phyloP scores from a whole-genome alignment of 2,797 vertebrate species.

The Spea hammondii region DNA sequence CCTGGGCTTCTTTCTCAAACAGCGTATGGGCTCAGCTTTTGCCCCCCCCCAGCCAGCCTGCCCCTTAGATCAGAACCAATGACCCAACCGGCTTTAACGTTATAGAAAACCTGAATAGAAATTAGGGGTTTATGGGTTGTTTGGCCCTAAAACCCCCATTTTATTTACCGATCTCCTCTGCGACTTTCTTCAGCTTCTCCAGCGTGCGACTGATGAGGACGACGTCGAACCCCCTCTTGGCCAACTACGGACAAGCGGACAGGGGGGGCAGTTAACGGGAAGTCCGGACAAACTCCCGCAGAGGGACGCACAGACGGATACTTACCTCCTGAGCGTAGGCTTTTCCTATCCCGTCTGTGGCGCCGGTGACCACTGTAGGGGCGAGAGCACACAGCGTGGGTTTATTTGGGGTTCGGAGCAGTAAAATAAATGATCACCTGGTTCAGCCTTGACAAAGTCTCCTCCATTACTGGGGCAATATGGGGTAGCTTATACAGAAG shows the following conservation, averaged over 20 bases:
- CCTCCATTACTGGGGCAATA: too few relatives aligned
- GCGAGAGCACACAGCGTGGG: conserved; percentile 23
- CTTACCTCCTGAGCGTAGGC: conserved; percentile 92
- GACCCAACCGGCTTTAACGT: too few relatives aligned
- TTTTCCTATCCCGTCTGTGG: conserved; percentile 96
- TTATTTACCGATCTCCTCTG: conserved; percentile 34
- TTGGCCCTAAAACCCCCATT: background rate
- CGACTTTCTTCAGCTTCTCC: conserved; percentile 35
- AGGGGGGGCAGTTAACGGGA: background rate
- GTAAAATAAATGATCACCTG: too few relatives aligned
- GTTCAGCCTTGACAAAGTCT: too few relatives aligned
- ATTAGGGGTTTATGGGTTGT: background rate
- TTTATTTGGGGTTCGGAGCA: too few relatives aligned
- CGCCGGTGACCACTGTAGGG: conserved; percentile 85
- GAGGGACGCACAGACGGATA: conserved; percentile 34
- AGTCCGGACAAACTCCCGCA: background rate
- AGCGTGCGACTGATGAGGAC: conserved; percentile 41
- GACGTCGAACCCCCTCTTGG: conserved; percentile 32
- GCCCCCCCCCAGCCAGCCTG: too few relatives aligned
- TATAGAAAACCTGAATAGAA: too few relatives aligned
- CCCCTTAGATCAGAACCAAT: too few relatives aligned
- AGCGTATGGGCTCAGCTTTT: too few relatives aligned
- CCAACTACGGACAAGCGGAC: conserved; percentile 18
- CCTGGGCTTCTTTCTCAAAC: too few relatives aligned
- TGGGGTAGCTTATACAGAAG: too few relatives aligned